Conservation (phyloP, 2,113 vertebrate genomes). For the Nycticebus coucang region DNA sequence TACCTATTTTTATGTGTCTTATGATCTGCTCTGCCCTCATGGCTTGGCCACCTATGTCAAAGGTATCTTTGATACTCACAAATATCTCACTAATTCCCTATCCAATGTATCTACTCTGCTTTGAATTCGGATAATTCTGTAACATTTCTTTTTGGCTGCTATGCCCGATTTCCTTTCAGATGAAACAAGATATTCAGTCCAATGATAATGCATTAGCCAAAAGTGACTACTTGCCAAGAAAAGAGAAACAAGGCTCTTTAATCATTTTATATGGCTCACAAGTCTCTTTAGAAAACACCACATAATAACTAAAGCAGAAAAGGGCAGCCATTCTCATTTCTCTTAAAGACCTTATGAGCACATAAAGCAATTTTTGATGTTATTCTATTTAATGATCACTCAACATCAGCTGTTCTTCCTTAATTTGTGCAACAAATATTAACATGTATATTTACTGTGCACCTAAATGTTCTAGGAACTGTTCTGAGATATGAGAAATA, state of each 20-base stretch:
- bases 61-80: background rate
- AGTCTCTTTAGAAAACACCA: background rate
- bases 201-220: constrained; percentile 26
- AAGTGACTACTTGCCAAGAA: background rate
- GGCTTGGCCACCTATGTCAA: background rate
- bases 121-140: constrained; percentile 29
- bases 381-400: background rate
- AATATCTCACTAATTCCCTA: background rate
- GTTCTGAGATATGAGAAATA: background rate
- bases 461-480: background rate
- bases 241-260: constrained; percentile 13
- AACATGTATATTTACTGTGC: background rate
- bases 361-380: background rate
- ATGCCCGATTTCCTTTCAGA: constrained; percentile 15
- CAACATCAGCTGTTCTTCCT: background rate
- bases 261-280: background rate
- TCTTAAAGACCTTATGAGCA: background rate
- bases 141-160: constrained; percentile 30
- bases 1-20: background rate
- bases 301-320: background rate
- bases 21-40: background rate
- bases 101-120: background rate
- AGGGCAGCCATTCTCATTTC: background rate
- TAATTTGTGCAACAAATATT: background rate
- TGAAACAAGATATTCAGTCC: background rate